Conservation (phyloP, 2,797 vertebrate genomes). For the Acipenser transmontanus region DNA sequence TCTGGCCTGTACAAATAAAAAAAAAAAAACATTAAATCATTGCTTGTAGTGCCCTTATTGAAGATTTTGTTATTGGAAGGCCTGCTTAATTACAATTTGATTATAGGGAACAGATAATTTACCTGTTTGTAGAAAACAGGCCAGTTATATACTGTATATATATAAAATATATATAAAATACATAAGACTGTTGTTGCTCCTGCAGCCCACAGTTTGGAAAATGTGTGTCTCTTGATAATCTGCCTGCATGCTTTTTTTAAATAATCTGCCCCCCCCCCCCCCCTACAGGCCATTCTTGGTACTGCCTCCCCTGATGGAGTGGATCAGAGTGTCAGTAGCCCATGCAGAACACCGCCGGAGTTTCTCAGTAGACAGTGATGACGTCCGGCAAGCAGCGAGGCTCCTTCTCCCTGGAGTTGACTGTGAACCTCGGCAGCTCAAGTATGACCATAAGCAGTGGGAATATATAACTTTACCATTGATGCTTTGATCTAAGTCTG, state of each 20-base stretch:
- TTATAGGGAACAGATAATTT: no score
- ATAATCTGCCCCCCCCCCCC: conserved; percentile 32
- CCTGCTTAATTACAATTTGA: no score
- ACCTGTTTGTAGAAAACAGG: no score
- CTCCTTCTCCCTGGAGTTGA: conserved; percentile 90
- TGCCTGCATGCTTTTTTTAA: neutral
- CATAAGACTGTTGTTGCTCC: neutral
- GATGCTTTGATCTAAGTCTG: no score
- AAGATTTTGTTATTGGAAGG: no score
- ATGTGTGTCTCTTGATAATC: no score
- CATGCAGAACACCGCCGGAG: conserved; percentile 90
- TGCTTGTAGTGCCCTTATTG: no score
- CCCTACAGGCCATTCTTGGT: conserved; percentile 83
- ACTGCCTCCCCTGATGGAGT: conserved; percentile 94
- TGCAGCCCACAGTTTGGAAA: no score
- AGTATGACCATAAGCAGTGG: conserved; percentile 52
- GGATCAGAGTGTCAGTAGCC: conserved; percentile 87
- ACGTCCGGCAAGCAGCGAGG: conserved; percentile 91
- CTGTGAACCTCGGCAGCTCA: conserved; percentile 92
- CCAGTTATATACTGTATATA: neutral
- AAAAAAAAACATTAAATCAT: no score
- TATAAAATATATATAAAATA: conserved; percentile 5
- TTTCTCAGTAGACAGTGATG: conserved; percentile 94
- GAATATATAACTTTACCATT: no score
- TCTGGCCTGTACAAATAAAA: no score